phyloP scores from a whole-genome alignment of 2,888 invertebrate species.

The Archips xylosteana region DNA sequence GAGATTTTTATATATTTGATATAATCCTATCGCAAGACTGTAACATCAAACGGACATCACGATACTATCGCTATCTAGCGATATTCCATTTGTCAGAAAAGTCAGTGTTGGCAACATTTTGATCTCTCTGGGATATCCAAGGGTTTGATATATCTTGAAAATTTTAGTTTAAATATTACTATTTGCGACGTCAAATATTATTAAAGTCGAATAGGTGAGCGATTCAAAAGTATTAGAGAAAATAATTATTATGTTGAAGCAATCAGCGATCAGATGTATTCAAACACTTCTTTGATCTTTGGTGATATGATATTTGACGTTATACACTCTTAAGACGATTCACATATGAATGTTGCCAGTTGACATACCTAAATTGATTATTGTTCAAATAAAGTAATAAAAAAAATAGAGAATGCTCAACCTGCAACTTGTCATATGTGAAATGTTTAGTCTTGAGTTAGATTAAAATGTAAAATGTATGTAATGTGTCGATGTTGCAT shows the following conservation, averaged over 20 bases:
- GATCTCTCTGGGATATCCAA: not conserved
- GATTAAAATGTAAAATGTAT: not conserved
- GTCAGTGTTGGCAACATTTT: too few relatives aligned
- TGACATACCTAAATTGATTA: not conserved
- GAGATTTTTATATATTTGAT: too few relatives aligned
- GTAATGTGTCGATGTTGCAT: constrained; percentile 36
- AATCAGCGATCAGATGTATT: too few relatives aligned
- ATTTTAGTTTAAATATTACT: not conserved
- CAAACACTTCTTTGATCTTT: not conserved
- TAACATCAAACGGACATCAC: too few relatives aligned
- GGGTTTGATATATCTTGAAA: not conserved
- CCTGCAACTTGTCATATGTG: not conserved
- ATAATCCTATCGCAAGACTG: too few relatives aligned
- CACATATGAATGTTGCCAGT: not conserved
- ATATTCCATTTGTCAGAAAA: too few relatives aligned
- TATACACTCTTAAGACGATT: not conserved
- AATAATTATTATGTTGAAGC: not conserved
- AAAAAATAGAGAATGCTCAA: not conserved
- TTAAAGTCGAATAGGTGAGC: not conserved
- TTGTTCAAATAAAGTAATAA: not conserved
- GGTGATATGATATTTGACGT: constrained; percentile 3
- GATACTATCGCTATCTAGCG: too few relatives aligned
- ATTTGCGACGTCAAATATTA: constrained; percentile 2
- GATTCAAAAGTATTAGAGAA: not conserved
- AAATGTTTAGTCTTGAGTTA: not conserved